A percentile compares a stretch with the other conserved stretches of the same genome.
phyloP scores from a whole-genome alignment of 2,113 vertebrate species.

The Nannospalax galili region DNA sequence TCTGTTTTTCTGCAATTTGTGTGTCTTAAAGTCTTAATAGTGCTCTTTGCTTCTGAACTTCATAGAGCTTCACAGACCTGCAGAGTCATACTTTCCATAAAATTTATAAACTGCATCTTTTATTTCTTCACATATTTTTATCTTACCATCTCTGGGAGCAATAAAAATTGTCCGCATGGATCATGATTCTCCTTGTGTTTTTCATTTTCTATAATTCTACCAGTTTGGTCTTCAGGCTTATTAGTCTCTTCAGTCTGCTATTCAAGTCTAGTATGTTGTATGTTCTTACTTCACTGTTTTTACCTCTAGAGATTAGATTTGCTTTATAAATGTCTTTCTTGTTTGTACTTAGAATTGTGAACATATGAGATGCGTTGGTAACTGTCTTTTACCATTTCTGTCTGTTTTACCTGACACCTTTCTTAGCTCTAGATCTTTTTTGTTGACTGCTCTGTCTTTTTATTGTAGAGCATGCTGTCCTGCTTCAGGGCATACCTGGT shows the following conservation, averaged over 20 bases:
- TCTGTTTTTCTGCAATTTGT: not conserved
- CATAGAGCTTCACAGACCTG: not conserved
- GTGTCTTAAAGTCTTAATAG: not conserved
- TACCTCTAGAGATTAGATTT: not conserved
- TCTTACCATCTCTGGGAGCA: not conserved
- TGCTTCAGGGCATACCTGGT: not conserved
- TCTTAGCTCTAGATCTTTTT: not conserved
- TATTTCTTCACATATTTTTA: constrained; percentile 17
- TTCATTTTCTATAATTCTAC: not conserved
- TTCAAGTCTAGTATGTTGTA: not conserved
- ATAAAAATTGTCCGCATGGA: not conserved
- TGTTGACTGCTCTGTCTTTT: not conserved
- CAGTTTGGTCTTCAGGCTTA: not conserved
- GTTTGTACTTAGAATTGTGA: not conserved
- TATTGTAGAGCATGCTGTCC: not conserved
- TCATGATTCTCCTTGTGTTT: not conserved
- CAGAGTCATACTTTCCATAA: not conserved
- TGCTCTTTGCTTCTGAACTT: not conserved
- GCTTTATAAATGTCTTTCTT: not conserved
- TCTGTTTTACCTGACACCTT: not conserved
- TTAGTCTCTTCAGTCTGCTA: not conserved
- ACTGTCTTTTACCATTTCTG: not conserved
- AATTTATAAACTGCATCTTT: not conserved
- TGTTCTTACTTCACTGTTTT: not conserved
- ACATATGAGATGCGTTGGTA: not conserved